Evolutionary conservation across 2,797 vertebrate species (phyloP), one percentile per base, ranked within the genome.

Genomic region (Acrossocheilus fasciatus): DNA sequence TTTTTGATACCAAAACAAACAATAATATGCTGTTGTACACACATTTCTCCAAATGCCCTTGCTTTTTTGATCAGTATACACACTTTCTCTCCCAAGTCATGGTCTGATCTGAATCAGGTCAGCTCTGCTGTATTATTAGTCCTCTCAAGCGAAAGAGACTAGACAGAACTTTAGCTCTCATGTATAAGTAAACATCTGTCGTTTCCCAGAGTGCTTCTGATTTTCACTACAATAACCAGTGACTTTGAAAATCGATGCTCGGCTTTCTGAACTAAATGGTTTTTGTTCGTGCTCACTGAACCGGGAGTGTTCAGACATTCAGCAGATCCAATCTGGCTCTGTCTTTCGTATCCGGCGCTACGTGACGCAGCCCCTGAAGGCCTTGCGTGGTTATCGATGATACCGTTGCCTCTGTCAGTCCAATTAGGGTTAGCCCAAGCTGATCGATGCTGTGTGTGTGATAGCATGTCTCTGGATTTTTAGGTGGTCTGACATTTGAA

Each of bases 241-340:
- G 20, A 66, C 34, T 50, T 74, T 86, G 73, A 54, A 74, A 81
- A 81, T 87, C 59, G 43, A 64, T 64, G 52, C 23, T 50, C 69
- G 73, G 50, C 78, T 78, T 17, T 88, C 83, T 88, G 79, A 57
- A 12, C 72, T 43, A 77, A 88, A 82, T 64, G 30, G 2, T 66
- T 72, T 82, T 86, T 86, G 79, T 73, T 82, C 4, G 39, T 47
- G 64, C 18, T 69, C 34, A 52, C 72, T 88, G 87, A 85, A 85
- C 72, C 34, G 14, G 23, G 4, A 52, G 34, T 12, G 4, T 69
- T 73, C 73, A 45, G 52, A 47, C 17, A 23, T 66, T 76, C 34
- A 9, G 68, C n/a, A 9, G 76, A 78, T 74, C 75, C 36, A 41
- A 9, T 64, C 43, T 23, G 50, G 45, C 70, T 62, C 34, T 47